Conservation (phyloP, 53 echinoderm and acorn worm species). For the Echinometra lucunter region DNA sequence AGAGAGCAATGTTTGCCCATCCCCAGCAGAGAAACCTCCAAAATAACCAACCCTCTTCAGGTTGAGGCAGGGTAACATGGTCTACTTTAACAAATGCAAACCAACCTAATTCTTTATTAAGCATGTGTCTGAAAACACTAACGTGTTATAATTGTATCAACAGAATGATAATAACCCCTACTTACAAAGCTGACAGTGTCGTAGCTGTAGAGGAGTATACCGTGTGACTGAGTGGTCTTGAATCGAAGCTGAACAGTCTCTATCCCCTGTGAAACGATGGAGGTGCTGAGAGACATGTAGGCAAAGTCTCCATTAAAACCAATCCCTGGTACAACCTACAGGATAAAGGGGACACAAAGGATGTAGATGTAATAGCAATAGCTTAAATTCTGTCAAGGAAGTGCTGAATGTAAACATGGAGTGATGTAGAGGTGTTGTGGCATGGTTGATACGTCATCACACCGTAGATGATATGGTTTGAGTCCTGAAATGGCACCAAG, state of each 20-base stretch:
- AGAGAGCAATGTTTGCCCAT: too few species aligned
- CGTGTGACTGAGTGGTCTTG: slow-evolving; percentile 87
- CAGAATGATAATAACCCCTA: background rate
- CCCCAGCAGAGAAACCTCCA: too few species aligned
- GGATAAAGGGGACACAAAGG: background rate
- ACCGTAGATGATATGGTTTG: too few species aligned
- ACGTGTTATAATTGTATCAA: too few species aligned
- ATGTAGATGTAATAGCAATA: background rate
- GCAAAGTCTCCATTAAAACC: slow-evolving; percentile 84
- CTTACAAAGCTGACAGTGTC: slow-evolving; percentile 90
- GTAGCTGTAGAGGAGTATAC: slow-evolving; percentile 87
- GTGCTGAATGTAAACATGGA: too few species aligned
- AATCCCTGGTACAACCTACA: slow-evolving; percentile 87
- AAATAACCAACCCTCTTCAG: too few species aligned
- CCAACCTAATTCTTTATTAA: background rate
- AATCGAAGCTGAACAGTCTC: slow-evolving; percentile 76
- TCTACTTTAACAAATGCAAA: background rate
- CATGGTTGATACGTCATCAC: too few species aligned
- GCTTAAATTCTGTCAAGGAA: background rate
- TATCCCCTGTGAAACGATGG: slow-evolving; percentile 50
- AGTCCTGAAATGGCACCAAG: too few species aligned
- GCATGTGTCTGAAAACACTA: background rate
- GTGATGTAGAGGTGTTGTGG: too few species aligned
- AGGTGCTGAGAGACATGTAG: slow-evolving; percentile 74
- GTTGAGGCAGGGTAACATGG: background rate